These are phyloP conservation scores for Apolygus lucorum DNA, from an alignment of 1,140 invertebrate species.

Conservation along the genomic window DNA sequence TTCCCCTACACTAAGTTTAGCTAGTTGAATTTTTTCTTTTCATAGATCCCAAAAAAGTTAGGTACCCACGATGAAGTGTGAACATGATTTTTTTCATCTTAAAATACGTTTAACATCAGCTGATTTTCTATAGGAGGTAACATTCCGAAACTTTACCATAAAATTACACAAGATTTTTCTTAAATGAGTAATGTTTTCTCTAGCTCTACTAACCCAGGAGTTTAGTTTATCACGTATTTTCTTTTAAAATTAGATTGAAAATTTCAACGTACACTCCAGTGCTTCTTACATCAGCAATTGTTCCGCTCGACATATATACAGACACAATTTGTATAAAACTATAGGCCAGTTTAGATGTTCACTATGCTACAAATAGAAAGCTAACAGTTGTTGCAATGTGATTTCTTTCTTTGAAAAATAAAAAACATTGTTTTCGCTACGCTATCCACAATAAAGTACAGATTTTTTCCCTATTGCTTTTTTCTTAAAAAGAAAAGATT, in stretches of 20 bases:
- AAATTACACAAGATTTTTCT: neutral
- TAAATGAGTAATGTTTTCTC: neutral
- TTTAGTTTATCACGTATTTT: neutral
- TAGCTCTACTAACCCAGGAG: neutral
- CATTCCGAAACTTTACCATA: neutral
- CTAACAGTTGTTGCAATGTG: constrained; percentile 11
- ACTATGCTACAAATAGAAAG: constrained; percentile 19
- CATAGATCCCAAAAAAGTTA: neutral
- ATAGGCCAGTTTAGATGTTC: constrained; percentile 27
- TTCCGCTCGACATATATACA: constrained; percentile 7
- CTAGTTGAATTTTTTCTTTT: neutral
- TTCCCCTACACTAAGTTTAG: neutral
- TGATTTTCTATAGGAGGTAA: neutral
- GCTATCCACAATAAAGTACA: neutral
- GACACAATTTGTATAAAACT: constrained; percentile 24
- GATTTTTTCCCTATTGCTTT: neutral
- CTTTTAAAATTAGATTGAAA: neutral
- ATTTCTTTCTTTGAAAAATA: neutral
- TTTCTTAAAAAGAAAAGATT: neutral
- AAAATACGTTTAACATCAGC: neutral
- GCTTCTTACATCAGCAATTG: neutral
- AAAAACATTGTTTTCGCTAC: neutral
- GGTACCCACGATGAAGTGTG: too few relatives aligned
- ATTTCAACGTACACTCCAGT: neutral
- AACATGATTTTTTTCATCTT: too few relatives aligned